Evolutionary conservation across 2,113 vertebrate genomes (phyloP).

Genomic region (Tragelaphus buxtoni): DNA sequence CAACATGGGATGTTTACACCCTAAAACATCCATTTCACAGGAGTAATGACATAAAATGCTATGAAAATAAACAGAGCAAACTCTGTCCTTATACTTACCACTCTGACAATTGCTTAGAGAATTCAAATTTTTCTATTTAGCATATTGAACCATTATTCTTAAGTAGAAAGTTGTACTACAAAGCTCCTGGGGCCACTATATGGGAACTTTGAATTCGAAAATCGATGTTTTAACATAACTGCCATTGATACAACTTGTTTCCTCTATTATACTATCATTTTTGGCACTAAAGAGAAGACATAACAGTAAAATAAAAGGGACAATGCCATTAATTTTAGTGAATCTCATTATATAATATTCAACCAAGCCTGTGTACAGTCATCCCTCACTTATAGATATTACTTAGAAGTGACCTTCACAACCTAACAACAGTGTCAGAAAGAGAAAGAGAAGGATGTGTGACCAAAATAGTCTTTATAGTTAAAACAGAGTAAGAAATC

Average conservation of each 20-base stretch:
- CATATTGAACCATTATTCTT: background rate
- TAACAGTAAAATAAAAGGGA: background rate
- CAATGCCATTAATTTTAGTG: background rate
- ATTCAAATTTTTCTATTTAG: constrained; percentile 19
- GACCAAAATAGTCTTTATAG: background rate
- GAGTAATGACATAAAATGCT: constrained; percentile 51
- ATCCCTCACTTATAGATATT: background rate
- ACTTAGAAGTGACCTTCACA: background rate
- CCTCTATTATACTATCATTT: background rate
- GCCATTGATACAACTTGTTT: background rate
- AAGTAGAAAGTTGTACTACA: background rate
- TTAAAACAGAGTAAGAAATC: background rate
- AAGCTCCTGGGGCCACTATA: background rate
- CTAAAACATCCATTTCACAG: constrained; percentile 27
- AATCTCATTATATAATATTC: background rate
- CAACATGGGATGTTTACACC: constrained; percentile 63
- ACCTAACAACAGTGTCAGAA: background rate
- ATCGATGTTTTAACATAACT: background rate
- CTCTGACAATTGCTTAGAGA: constrained; percentile 27
- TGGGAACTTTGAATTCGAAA: constrained; percentile 12
- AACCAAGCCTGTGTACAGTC: background rate
- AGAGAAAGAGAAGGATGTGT: rapidly evolving
- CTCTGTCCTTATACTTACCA: background rate
- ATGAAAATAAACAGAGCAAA: background rate
- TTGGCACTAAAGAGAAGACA: constrained; percentile 24